Percentiles rank a stretch among this genome's conserved stretches.
These are phyloP conservation scores for Trichosurus vulpecula DNA, from an alignment of 2,797 vertebrate species.

Conservation along the genomic window DNA sequence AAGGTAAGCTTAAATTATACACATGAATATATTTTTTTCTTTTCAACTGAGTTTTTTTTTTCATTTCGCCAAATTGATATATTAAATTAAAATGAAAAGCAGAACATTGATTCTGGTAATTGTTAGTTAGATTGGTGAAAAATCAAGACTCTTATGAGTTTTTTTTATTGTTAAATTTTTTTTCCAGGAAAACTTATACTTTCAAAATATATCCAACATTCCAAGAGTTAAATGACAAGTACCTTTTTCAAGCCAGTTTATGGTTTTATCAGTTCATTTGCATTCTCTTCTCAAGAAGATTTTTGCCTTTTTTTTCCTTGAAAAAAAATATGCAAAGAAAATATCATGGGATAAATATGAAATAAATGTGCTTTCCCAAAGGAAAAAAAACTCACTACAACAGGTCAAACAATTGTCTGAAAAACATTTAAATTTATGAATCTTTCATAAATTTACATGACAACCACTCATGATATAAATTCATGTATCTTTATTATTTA, in stretches of 20 bases:
- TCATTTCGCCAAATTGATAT: background rate
- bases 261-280: conserved; percentile 55
- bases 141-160: background rate
- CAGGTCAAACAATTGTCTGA: conserved; percentile 64
- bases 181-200: conserved; percentile 4
- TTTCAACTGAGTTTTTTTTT: background rate
- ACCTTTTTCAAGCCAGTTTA: conserved; percentile 60
- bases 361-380: conserved; percentile 57
- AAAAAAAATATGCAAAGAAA: conserved; percentile 64
- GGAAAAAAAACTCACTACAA: conserved; percentile 46
- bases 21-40: background rate
- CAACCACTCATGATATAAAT: conserved; percentile 55
- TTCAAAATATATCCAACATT: background rate
- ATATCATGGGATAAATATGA: conserved; percentile 65
- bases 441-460: conserved; percentile 68
- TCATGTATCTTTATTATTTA: conserved; percentile 50
- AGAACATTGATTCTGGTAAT: conserved; percentile 1
- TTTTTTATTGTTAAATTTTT: conserved; percentile 27
- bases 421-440: conserved; percentile 63
- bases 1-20: background rate
- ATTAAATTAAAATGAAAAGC: background rate
- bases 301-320: conserved; percentile 13
- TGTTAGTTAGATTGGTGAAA: conserved; percentile 4
- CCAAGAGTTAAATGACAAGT: conserved; percentile 50
- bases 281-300: conserved; percentile 55